Conservation (phyloP, 2,797 vertebrate genomes). For the Hoplostethus atlanticus region DNA sequence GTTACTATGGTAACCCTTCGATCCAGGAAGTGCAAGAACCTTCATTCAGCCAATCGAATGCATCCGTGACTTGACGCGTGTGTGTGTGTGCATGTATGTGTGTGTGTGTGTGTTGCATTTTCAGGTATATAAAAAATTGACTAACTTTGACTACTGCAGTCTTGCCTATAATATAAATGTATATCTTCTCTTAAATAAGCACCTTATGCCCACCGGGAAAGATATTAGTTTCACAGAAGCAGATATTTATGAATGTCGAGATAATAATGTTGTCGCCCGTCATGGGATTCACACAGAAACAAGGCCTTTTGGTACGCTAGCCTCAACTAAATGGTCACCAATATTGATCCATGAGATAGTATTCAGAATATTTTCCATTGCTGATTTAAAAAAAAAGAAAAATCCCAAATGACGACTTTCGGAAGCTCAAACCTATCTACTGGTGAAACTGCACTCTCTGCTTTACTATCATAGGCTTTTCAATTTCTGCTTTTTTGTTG, state of each 20-base stretch:
- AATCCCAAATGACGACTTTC: conserved; percentile 28
- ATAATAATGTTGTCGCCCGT: conserved; percentile 22
- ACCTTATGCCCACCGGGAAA: conserved; percentile 44
- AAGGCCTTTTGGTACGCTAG: conserved; percentile 28
- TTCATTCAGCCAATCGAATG: conserved; percentile 45
- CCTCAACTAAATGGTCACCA: conserved; percentile 17
- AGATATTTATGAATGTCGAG: conserved; percentile 39
- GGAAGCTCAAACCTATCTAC: conserved; percentile 71
- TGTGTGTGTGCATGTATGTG: neutral
- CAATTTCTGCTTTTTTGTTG: conserved; percentile 20
- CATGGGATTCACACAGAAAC: conserved; percentile 25
- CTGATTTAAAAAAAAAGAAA: conserved; percentile 20
- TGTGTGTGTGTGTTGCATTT: neutral
- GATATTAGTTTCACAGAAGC: conserved; percentile 59
- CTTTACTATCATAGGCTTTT: conserved; percentile 24
- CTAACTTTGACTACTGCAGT: conserved; percentile 29
- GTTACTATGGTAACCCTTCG: conserved; percentile 19
- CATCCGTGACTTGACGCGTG: conserved; percentile 18
- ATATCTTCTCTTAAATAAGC: conserved; percentile 55
- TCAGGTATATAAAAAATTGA: conserved; percentile 47
- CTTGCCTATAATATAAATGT: conserved; percentile 47
- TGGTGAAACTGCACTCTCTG: conserved; percentile 61
- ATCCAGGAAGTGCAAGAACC: conserved; percentile 25
- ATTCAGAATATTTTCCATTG: conserved; percentile 16
- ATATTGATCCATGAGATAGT: conserved; percentile 7